These are phyloP conservation scores for Gasteruption jaculator DNA, from an alignment of 2,888 invertebrate genomes.

Conservation along the genomic window DNA sequence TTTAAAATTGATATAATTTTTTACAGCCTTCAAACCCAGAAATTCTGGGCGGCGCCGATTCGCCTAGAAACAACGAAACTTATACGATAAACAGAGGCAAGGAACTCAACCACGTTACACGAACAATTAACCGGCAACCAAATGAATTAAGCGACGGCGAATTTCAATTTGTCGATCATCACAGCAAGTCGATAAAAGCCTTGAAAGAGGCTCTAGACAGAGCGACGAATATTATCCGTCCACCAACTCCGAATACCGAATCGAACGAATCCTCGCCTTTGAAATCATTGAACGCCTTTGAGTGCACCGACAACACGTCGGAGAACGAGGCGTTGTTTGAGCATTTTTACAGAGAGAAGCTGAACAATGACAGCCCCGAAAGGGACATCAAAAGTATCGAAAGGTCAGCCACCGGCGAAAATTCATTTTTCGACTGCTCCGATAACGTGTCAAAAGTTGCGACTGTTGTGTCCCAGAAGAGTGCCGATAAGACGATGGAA, in stretches of 20 bases:
- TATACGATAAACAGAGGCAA: slow-evolving; percentile 4
- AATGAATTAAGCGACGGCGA: background rate
- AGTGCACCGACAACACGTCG: slow-evolving; percentile 14
- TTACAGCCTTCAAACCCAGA: background rate
- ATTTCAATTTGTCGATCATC: background rate
- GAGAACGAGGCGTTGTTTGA: slow-evolving; percentile 27
- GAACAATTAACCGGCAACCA: too few species aligned
- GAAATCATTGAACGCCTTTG: slow-evolving; percentile 18
- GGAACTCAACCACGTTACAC: background rate
- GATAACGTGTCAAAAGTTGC: background rate
- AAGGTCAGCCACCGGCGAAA: slow-evolving; percentile 16
- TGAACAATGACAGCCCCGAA: slow-evolving; percentile 18
- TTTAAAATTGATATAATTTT: slow-evolving; percentile 1
- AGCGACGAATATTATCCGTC: slow-evolving; percentile 35
- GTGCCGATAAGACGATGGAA: too few species aligned
- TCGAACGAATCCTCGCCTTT: slow-evolving; percentile 17
- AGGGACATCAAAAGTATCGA: slow-evolving; percentile 30
- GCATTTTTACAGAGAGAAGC: slow-evolving; percentile 24
- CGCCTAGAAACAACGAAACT: slow-evolving; percentile 8
- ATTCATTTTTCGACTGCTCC: slow-evolving; percentile 12
- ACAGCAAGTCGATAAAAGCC: slow-evolving; percentile 26
- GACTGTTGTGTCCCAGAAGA: too few species aligned
- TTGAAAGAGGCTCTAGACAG: slow-evolving; percentile 38
- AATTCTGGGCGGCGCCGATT: background rate
- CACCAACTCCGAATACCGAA: slow-evolving; percentile 21